Evolutionary conservation across 1,140 invertebrate species (phyloP).

Genomic region (Tetramorium parvispinum): DNA sequence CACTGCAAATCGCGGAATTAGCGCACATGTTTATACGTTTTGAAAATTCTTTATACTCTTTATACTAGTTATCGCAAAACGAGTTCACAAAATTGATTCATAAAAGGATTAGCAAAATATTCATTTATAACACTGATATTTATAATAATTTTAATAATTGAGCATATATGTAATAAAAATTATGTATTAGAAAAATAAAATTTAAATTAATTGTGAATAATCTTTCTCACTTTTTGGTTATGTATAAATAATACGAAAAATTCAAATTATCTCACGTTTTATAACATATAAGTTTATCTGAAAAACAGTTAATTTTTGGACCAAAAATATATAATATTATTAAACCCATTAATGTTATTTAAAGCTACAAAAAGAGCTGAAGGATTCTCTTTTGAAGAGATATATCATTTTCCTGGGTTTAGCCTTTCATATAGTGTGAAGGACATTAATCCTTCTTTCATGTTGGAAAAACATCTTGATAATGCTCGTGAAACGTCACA

Average conservation of each 20-base stretch:
- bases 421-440: slow-evolving; percentile 34
- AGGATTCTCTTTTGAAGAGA: slow-evolving; percentile 6
- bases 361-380: background rate
- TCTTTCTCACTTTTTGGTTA: background rate
- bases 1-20: slow-evolving; percentile 3
- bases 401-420: slow-evolving; percentile 15
- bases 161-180: background rate
- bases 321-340: background rate
- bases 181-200: background rate
- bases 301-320: background rate
- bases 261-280: no score
- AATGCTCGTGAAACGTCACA: slow-evolving; percentile 36
- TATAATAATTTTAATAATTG: background rate
- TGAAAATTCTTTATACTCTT: background rate
- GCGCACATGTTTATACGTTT: background rate
- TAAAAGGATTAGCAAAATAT: slow-evolving; percentile 8
- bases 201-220: background rate
- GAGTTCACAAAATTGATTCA: background rate
- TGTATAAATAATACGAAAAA: background rate
- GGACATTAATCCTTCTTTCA: slow-evolving; percentile 49
- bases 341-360: slow-evolving; percentile 22
- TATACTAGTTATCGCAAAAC: background rate
- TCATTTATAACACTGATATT: background rate
- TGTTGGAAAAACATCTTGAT: slow-evolving; percentile 57
- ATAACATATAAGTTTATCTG: background rate